These are phyloP conservation scores for Halictus rubicundus DNA, from an alignment of 1,140 invertebrate species.

Conservation along the genomic window DNA sequence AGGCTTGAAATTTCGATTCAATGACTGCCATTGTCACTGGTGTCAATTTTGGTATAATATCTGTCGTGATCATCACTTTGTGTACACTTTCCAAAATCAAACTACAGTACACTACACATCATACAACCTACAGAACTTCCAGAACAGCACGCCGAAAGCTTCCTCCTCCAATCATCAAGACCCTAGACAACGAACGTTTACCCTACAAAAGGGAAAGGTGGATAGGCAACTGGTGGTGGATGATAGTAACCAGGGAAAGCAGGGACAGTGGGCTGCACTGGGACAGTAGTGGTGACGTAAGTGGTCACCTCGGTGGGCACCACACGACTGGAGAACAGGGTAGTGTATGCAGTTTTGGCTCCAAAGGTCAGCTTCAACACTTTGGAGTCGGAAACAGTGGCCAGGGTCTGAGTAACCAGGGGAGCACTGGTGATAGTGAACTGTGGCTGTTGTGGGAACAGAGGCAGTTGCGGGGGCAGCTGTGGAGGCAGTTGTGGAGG, in stretches of 20 bases:
- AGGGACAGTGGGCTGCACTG: slow-evolving; percentile 85
- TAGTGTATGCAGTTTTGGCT: slow-evolving; percentile 93
- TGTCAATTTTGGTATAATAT: neutral
- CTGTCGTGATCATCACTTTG: neutral
- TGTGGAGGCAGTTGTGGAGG: slow-evolving; percentile 70
- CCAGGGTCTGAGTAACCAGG: slow-evolving; percentile 88
- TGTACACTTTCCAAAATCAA: neutral
- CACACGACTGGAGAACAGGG: slow-evolving; percentile 90
- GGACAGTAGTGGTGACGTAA: slow-evolving; percentile 88
- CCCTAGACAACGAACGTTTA: slow-evolving; percentile 68
- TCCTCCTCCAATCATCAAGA: slow-evolving; percentile 4
- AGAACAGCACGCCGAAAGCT: neutral
- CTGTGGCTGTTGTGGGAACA: slow-evolving; percentile 84
- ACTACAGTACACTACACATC: too few species aligned
- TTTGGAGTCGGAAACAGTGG: slow-evolving; percentile 90
- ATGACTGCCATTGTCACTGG: neutral
- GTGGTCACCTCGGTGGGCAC: slow-evolving; percentile 91
- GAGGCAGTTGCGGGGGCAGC: slow-evolving; percentile 77
- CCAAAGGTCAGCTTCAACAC: slow-evolving; percentile 93
- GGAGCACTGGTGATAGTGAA: slow-evolving; percentile 91
- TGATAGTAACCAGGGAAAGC: slow-evolving; percentile 88
- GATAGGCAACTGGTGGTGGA: slow-evolving; percentile 85
- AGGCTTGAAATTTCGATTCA: too few species aligned
- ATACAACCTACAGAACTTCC: neutral
- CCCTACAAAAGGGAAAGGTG: slow-evolving; percentile 87